Evolutionary conservation across 2,888 invertebrate genomes (phyloP), one percentile per base, ranked within the genome.

Genomic region (Petrophora chlorosata): DNA sequence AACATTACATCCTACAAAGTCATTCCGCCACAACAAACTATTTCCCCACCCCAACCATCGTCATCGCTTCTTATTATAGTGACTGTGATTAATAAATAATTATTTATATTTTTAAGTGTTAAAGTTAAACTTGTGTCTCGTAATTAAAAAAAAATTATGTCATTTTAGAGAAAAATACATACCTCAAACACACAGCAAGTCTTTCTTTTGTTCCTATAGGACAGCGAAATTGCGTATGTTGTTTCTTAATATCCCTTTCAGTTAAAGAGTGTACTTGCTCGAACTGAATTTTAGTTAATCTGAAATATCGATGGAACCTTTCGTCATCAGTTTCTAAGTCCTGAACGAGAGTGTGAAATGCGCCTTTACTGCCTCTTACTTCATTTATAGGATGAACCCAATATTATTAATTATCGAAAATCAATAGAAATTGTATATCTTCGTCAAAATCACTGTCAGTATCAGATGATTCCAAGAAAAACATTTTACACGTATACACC

Each of bases 181-280:
- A 58, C 59, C 59, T 59, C 42, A 59, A 57, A 53, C 49, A 57
- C 35, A 60, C 44, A 12, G 53, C 59, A 28, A 63, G 56, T 55
- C 58, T 59, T 56, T 59, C 56, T 60, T 44, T 59, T 52, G 60
- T 60, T 8, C 43, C 51, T 14, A 63, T 62, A 40, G 59, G 49
- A 15, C 47, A 30, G 10, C 61, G 59, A 59, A 56, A 59, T 41
- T 40, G 45, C n/a, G 59, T 62, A 9, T 41, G 46, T 39, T 30
- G 38, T 53, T 59, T 61, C 9, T 57, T 44, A 10, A 53, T 53
- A 23, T 53, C 45, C 28, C 22, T 14, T 49, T 19, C 49, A 46
- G 49, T 42, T 14, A 47, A 47, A 45, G 28, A 17, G 44, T 42
- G 38, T 38, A 44, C 32, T 51, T 52, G 9, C 14, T 47, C 52